Evolutionary conservation across 2,113 vertebrate species (phyloP).

Genomic region (Campylomormyrus numenius): DNA sequence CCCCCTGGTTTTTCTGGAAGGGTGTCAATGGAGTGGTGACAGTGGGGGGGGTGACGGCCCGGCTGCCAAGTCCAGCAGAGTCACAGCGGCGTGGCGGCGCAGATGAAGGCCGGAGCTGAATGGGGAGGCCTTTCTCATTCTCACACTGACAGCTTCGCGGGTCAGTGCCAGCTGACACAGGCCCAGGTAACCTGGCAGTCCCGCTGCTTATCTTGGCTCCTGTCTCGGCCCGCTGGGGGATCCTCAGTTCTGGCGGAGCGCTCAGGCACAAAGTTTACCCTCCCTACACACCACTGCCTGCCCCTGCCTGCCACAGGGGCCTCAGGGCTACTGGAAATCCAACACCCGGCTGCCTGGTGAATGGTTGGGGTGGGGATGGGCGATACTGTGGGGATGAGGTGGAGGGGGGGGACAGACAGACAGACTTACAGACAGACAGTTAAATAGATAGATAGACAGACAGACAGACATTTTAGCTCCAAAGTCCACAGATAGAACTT

Average conservation of each 20-base stretch:
- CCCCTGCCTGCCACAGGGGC: not conserved
- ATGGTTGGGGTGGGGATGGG: not conserved
- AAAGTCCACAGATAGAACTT: not conserved
- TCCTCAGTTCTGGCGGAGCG: slow-evolving; percentile 11
- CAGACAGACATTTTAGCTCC: not conserved
- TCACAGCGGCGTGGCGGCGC: not conserved
- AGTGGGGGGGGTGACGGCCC: not conserved
- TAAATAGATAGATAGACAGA: not conserved
- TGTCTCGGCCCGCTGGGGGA: slow-evolving; percentile 41
- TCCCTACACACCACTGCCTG: not conserved
- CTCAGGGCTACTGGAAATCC: not conserved
- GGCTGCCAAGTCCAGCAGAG: not conserved
- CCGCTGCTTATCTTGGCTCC: slow-evolving; percentile 54
- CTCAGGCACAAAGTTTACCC: not conserved
- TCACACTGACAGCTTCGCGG: slow-evolving; percentile 55
- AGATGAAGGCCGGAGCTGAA: slow-evolving; percentile 29
- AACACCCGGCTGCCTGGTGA: not conserved
- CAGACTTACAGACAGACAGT: not conserved
- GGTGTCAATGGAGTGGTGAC: not conserved
- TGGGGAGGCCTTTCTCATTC: slow-evolving; percentile 45
- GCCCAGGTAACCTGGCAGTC: slow-evolving; percentile 57
- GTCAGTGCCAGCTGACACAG: slow-evolving; percentile 56
- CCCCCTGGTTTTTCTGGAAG: slow-evolving; percentile 30
- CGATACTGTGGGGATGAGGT: not conserved
- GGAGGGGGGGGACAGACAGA: not conserved